Evolutionary conservation across 2,113 vertebrate genomes (phyloP).

Genomic region (Nematolebias whitei): DNA sequence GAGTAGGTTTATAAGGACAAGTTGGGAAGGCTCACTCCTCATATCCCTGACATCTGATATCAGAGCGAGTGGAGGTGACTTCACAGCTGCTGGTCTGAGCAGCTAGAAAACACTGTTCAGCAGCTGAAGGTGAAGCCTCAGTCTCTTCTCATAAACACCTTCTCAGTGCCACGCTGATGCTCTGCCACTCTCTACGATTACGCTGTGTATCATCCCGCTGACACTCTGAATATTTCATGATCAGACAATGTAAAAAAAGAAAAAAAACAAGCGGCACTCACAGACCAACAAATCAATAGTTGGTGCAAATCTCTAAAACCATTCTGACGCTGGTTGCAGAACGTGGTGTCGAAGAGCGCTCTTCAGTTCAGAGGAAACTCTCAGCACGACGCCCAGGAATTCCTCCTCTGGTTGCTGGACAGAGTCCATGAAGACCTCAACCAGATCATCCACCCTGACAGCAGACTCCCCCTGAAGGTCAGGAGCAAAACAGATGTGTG

Average conservation of each 20-base stretch:
- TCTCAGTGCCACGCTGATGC: not conserved
- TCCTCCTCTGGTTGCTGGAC: constrained; percentile 98
- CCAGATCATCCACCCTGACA: constrained; percentile 82
- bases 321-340: constrained; percentile 73
- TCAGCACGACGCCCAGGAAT: constrained; percentile 98
- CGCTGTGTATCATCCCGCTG: constrained; percentile 29
- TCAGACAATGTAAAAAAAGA: not conserved
- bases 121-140: constrained; percentile 33
- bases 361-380: constrained; percentile 95
- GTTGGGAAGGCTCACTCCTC: constrained; percentile 3
- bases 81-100: constrained; percentile 6
- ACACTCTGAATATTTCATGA: constrained; percentile 61
- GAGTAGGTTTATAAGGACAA: constrained; percentile 13
- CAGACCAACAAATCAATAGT: not conserved
- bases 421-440: constrained; percentile 97
- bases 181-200: constrained; percentile 51
- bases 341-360: constrained; percentile 93
- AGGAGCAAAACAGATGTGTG: not conserved
- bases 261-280: not conserved
- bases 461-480: constrained; percentile 86
- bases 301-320: not conserved
- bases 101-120: constrained; percentile 10
- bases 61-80: constrained; percentile 41
- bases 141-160: constrained; percentile 29
- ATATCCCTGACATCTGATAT: constrained; percentile 57